Base-by-base conservation (phyloP, 2,888 invertebrate species). In the Hypercompe scribonia region DNA sequence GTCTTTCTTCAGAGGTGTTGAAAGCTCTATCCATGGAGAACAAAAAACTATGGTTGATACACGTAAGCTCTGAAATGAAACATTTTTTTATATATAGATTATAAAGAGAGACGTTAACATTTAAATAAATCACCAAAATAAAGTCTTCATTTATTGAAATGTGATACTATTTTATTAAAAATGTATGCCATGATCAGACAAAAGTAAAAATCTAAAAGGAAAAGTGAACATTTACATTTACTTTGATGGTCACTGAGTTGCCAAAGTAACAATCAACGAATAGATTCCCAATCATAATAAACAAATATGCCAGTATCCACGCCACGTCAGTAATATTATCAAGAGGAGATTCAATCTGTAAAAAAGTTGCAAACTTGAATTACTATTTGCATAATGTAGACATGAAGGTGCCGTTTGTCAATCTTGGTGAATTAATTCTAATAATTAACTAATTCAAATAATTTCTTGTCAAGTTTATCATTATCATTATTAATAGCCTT, bases 181-280 rank as follows among this genome's bases (percentile, higher is more conserved):
- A 21, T 46, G 18, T 21, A 18, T 46, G 46, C 21, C 3, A 21
- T 46, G 21, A 46, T 28, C 15, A 58, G 58, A 28, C 28, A 4
- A 2, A 13, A 28, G 11, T 58, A 58, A 28, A 46, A 58, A 13
- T 58, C 28, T 28, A 15, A 28, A 15, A 58, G 58, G 5, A 2
- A 10, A n/a, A n/a, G 3, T 3, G 18, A 58, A 15, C 31, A 28
- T 15, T 68, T n/a, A 13, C 33, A 76, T 72, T 78, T 84, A 92
- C 93, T 88, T 91, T 92, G 2, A 74, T 75, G 2, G 92, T 90
- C 4, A 93, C 78, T 2, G 82, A 74, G 73, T 90, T 89, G n/a
- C 90, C 92, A 68, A 89, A 91, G 73, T 90, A 92, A 72, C 90
- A 91, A 70, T 92, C 92, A 8, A 90, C 73, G 64, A 87, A 92